Evolutionary conservation across 2,797 vertebrate genomes (phyloP).

Genomic region (Pseudotriccus pelzelni): DNA sequence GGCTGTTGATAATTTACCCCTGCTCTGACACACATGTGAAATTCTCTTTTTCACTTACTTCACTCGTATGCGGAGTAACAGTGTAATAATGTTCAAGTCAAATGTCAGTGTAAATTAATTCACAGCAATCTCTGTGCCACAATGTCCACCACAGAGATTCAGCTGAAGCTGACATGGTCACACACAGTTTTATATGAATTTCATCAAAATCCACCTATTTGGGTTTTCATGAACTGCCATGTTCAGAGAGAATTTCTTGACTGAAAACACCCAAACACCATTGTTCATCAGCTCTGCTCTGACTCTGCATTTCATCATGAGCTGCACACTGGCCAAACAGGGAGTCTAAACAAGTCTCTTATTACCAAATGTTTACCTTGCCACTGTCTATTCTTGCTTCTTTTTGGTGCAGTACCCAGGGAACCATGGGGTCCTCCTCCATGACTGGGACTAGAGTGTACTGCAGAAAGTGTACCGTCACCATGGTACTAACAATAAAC

Average conservation of each 20-base stretch:
- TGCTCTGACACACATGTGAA: neutral
- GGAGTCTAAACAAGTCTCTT: neutral
- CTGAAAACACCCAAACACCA: neutral
- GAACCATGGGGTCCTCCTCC: neutral
- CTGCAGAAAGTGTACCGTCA: neutral
- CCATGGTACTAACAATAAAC: neutral
- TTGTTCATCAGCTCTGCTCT: neutral
- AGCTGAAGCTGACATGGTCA: neutral
- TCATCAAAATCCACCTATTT: neutral
- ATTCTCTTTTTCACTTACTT: neutral
- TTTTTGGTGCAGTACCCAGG: neutral
- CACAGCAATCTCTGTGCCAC: neutral
- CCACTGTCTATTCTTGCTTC: neutral
- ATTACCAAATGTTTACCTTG: rapidly evolving
- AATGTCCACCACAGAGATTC: neutral
- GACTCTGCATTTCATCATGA: neutral
- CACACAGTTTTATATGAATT: neutral
- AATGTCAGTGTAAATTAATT: neutral
- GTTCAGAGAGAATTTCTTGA: neutral
- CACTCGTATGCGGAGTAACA: neutral
- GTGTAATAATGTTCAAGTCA: neutral
- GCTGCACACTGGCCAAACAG: neutral
- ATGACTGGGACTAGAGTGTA: neutral
- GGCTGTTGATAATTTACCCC: neutral
- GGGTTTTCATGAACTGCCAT: neutral